Conservation (phyloP, 2,113 vertebrate species). For the Cottus gobio region DNA sequence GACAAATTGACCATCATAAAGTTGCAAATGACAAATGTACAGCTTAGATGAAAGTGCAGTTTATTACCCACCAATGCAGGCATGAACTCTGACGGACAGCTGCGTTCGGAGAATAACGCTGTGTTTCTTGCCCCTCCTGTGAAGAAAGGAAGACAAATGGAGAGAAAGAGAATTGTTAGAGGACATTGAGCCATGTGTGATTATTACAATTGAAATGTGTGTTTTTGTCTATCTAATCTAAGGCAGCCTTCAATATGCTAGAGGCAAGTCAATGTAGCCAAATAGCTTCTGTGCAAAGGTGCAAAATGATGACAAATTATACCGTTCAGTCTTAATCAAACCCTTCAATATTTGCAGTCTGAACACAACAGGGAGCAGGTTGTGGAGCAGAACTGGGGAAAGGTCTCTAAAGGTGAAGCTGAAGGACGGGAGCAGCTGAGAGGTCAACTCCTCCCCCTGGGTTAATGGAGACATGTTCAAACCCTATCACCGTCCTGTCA, state of each 20-base stretch:
- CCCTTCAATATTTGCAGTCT: constrained; percentile 18
- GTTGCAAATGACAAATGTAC: constrained; percentile 25
- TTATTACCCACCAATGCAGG: constrained; percentile 94
- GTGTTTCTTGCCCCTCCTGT: constrained; percentile 95
- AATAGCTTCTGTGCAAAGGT: constrained; percentile 23
- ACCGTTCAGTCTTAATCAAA: not conserved
- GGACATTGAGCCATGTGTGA: not conserved
- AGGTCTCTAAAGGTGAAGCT: constrained; percentile 45
- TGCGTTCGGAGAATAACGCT: constrained; percentile 94
- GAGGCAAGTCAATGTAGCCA: not conserved
- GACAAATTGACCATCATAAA: constrained; percentile 19
- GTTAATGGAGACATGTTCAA: constrained; percentile 71
- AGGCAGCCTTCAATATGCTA: constrained; percentile 10
- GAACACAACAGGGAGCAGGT: constrained; percentile 29
- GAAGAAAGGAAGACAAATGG: constrained; percentile 39
- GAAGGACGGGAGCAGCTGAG: constrained; percentile 48
- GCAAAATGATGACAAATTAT: constrained; percentile 31
- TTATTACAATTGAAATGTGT: too few relatives aligned
- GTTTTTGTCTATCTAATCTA: constrained; percentile 5
- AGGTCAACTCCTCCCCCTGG: constrained; percentile 60
- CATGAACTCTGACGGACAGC: constrained; percentile 95
- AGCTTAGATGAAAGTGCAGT: not conserved
- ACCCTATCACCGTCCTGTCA: constrained; percentile 71
- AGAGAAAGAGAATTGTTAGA: constrained; percentile 38
- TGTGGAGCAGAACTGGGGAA: constrained; percentile 27